Evolutionary conservation across 2,888 invertebrate genomes (phyloP), one percentile per base, ranked within the genome.

Genomic region (Andrena trimmerana): DNA sequence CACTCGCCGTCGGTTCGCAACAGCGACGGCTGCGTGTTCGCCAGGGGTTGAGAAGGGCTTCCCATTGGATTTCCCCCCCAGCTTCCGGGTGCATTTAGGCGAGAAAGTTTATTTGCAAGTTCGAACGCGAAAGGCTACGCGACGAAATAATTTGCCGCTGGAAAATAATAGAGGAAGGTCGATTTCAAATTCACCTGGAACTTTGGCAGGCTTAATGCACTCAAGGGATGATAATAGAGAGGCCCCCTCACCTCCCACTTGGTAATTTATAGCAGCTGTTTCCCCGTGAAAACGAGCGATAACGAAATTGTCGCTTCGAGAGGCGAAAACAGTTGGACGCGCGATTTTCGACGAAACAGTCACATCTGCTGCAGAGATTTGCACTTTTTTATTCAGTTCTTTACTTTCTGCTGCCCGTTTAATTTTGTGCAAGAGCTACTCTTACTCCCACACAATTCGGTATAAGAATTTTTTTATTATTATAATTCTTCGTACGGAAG

Each of bases 111-210:
- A 63, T 36, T 36, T 36, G 36, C 63, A 63, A 36, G 36, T 33
- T 36, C 36, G n/a, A 31, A n/a, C 62, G 31, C 63, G 59, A 73
- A 66, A 33, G 50, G 48, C n/a, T 52, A 31, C 50, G 68, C 68
- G 78, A n/a, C 63, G 42, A 66, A 70, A 72, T 74, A 66, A 78
- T 74, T 77, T 60, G 54, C 24, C n/a, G 29, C 20, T 33, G 13
- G 73, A 68, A 72, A 85, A 85, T 84, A 84, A 85, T 84, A 62
- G 68, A 36, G 36, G 48, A 24, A 66, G 71, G 59, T 62, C 66
- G 71, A 81, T 86, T 65, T 74, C 62, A 62, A 83, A 78, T 77
- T 83, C 73, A 71, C 48, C 62, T 31, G 62, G 31, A 77, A 73
- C 68, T 70, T 83, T 67, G 52, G 24, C 31, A 13, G 16, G 73